Evolutionary conservation across 2,888 invertebrate genomes (phyloP).

Genomic region (Sipha maydis): DNA sequence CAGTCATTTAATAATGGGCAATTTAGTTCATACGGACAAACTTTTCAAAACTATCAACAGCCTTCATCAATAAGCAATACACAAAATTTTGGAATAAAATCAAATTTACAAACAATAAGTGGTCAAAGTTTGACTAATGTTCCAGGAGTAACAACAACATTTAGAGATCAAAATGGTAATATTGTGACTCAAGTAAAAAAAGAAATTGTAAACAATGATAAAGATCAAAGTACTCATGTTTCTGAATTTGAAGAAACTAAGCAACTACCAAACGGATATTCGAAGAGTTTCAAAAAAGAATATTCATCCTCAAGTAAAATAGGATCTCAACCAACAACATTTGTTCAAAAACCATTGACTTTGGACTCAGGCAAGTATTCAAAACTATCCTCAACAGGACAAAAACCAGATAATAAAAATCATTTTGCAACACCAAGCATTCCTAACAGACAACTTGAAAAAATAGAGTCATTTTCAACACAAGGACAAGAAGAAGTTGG

Average conservation of each 20-base stretch:
- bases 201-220: background rate
- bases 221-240: conserved; percentile 6
- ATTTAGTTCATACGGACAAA: too few relatives aligned
- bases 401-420: background rate
- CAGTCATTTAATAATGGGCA: too few relatives aligned
- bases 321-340: conserved; percentile 20
- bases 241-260: conserved; percentile 4
- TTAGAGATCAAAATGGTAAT: conserved; percentile 10
- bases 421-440: background rate
- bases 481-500: background rate
- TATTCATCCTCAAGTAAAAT: conserved; percentile 41
- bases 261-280: conserved; percentile 24
- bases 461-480: background rate
- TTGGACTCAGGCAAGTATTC: too few relatives aligned
- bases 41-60: background rate
- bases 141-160: background rate
- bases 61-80: background rate
- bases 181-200: conserved; percentile 20
- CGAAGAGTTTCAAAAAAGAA: conserved; percentile 43
- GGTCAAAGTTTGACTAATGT: conserved; percentile 19
- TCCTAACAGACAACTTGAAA: background rate
- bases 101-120: background rate
- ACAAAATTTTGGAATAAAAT: background rate
- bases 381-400: background rate
- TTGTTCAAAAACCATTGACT: conserved; percentile 27